A percentile compares a stretch with the other conserved stretches of the same genome.
phyloP scores from a whole-genome alignment of 2,888 invertebrate species.

The Myathropa florea region DNA sequence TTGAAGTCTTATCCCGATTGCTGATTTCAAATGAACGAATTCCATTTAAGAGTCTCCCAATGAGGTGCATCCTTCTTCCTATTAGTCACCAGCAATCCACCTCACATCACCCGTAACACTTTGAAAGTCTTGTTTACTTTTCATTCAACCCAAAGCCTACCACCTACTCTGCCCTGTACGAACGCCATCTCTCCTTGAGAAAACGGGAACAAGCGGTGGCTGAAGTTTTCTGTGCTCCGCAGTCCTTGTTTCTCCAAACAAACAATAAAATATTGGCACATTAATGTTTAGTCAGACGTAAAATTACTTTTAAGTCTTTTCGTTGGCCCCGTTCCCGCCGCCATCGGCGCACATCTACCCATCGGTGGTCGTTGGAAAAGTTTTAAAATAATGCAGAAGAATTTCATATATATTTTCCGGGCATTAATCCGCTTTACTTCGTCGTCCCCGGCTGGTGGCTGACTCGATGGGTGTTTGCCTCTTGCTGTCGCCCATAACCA shows the following conservation, averaged over 20 bases:
- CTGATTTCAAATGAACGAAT: neutral
- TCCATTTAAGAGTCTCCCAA: neutral
- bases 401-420: constrained; percentile 73
- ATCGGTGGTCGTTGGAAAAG: neutral
- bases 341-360: neutral
- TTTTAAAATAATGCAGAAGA: constrained; percentile 75
- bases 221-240: constrained; percentile 47
- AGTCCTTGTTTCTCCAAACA: constrained; percentile 69
- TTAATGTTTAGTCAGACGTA: constrained; percentile 81
- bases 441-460: neutral
- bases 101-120: constrained; percentile 45
- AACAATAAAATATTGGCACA: constrained; percentile 81
- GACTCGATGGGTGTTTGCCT: constrained; percentile 72
- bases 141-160: constrained; percentile 41
- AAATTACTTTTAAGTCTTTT: constrained; percentile 81
- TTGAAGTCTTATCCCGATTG: neutral
- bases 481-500: constrained; percentile 41
- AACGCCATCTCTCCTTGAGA: constrained; percentile 9
- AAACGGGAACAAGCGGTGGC: constrained; percentile 13
- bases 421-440: constrained; percentile 73
- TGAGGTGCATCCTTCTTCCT: neutral
- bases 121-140: constrained; percentile 64
- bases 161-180: neutral
- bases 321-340: neutral
- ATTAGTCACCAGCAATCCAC: constrained; percentile 27